Base-by-base conservation (phyloP, 2,113 vertebrate species). In the Myotis lucifugus region DNA sequence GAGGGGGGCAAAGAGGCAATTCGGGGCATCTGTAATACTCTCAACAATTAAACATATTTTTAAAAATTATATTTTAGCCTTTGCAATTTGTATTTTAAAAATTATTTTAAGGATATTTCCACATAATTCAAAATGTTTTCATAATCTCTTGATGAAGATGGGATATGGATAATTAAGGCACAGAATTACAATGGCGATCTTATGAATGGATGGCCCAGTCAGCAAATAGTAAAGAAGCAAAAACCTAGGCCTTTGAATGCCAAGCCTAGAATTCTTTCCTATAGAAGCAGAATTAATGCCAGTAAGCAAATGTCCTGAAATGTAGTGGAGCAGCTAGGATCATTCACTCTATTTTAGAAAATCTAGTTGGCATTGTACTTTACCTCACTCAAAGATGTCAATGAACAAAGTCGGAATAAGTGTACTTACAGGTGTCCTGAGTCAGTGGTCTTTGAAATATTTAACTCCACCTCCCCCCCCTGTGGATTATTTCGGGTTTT, bases 371-470 rank as follows among this genome's bases (percentile, higher is more conserved):
- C 21, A 66, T 56, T 84, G 13, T 52, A 70, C 34, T 15, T 78
- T 74, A 78, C 64, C 18, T 86, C 91, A 87, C 61, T 83, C 1
- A 84, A 61, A 92, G 18, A 85, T 78, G 46, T 91, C 88, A 91
- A 52, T 76, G 78, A 78, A 95, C 32, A 86, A 96, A 89, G 88
- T 85, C 50, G 66, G 87, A 85, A 70, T 64, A 88, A 96, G 90
- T 90, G 23, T 82, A 93, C 5, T 73, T 92, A 74, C 19, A 88
- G 48, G 92, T 72, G 74, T 90, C 67, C 52, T 66, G 50, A 88
- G 42, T 89, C 76, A 85, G 54, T 90, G 67, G 25, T 83, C 67
- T 93, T 88, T 78, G 90, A 91, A 88, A 96, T 95, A 92, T 73
- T 90, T 93, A 81, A 42, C 66, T 79, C 67, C 42, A 3, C 21